phyloP scores from a whole-genome alignment of 2,113 vertebrate genomes.

The Rhineura floridana region DNA sequence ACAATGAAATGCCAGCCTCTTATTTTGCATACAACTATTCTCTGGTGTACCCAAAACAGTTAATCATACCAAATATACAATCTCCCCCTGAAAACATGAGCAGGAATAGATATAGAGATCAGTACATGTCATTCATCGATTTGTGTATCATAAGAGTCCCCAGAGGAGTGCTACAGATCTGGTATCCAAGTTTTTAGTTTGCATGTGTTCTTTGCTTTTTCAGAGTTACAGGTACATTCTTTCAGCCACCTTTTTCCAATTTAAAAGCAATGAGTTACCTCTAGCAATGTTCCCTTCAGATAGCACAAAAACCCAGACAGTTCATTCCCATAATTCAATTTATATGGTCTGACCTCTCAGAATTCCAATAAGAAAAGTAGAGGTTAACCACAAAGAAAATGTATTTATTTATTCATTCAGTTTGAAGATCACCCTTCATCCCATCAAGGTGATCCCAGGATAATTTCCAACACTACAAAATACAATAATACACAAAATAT shows the following conservation, averaged over 20 bases:
- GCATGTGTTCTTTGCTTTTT: conserved; percentile 6
- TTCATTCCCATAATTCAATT: neutral
- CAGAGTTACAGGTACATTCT: neutral
- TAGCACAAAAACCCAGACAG: neutral
- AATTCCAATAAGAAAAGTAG: neutral
- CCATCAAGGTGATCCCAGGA: no score
- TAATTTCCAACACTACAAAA: no score
- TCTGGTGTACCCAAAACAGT: neutral
- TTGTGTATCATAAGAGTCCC: neutral
- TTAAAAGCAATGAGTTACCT: neutral
- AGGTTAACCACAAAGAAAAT: neutral
- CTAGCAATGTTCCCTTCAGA: neutral
- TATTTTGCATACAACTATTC: neutral
- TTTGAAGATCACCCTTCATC: no score
- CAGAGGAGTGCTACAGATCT: neutral
- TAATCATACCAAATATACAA: neutral
- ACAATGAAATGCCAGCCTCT: neutral
- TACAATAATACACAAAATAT: no score
- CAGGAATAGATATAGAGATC: conserved; percentile 7
- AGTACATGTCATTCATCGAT: conserved; percentile 12
- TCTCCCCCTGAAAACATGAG: neutral
- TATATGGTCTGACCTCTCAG: neutral
- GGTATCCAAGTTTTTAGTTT: neutral
- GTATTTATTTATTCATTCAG: no score
- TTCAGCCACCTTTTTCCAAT: neutral